phyloP scores from a whole-genome alignment of 2,888 invertebrate species.

The Drosophila merina region DNA sequence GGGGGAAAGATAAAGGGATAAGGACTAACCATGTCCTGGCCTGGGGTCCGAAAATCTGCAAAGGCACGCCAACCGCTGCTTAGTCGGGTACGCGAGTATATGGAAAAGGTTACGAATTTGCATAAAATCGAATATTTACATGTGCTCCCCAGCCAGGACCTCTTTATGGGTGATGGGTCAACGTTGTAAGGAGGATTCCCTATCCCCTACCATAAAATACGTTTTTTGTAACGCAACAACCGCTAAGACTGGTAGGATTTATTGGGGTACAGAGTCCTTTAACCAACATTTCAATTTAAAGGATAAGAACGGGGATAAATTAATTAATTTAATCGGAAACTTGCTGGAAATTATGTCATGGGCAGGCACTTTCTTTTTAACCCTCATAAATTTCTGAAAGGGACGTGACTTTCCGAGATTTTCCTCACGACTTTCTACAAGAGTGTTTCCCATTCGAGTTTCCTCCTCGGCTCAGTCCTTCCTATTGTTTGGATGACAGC shows the following conservation, averaged over 20 bases:
- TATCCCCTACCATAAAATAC: conserved; percentile 17
- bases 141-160: conserved; percentile 22
- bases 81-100: conserved; percentile 1
- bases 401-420: conserved; percentile 32
- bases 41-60: conserved; percentile 39
- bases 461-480: conserved; percentile 8
- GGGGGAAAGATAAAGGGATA: background rate
- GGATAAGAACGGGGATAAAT: background rate
- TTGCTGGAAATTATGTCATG: conserved; percentile 21
- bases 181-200: conserved; percentile 16
- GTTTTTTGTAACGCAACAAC: conserved; percentile 1
- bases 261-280: background rate
- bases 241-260: background rate
- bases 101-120: conserved; percentile 70
- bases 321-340: conserved; percentile 2
- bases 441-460: conserved; percentile 30
- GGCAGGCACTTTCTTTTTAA: conserved; percentile 13
- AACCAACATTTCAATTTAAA: too few species aligned
- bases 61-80: conserved; percentile 60
- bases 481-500: conserved; percentile 58
- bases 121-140: conserved; percentile 70
- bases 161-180: conserved; percentile 31
- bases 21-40: conserved; percentile 6
- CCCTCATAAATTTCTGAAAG: conserved; percentile 11
- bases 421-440: conserved; percentile 5